These are phyloP conservation scores for Poeciliopsis infans DNA, from an alignment of 2,797 vertebrate species.

Conservation along the genomic window DNA sequence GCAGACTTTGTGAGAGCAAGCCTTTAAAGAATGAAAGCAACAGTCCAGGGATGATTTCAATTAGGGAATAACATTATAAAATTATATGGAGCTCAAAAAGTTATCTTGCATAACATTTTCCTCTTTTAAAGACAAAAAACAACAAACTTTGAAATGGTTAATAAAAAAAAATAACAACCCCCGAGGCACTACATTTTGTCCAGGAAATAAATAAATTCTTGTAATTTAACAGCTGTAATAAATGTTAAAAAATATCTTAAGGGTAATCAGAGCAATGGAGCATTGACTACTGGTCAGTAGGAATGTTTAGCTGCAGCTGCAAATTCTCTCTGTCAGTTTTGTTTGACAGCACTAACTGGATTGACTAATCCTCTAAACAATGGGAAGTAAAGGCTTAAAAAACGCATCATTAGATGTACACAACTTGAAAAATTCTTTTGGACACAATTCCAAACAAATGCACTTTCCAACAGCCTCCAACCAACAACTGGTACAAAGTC, in stretches of 20 bases:
- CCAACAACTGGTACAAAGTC: background rate
- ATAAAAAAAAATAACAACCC: background rate
- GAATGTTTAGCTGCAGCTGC: background rate
- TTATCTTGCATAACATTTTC: too few relatives aligned
- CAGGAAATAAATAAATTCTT: slow-evolving; percentile 16
- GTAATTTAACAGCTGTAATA: background rate
- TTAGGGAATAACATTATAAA: too few relatives aligned
- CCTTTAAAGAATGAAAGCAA: too few relatives aligned
- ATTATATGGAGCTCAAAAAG: too few relatives aligned
- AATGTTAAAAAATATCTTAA: background rate
- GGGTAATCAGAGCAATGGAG: background rate
- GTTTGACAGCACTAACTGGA: background rate
- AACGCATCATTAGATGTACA: background rate
- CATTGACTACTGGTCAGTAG: background rate
- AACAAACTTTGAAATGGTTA: background rate
- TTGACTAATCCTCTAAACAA: background rate
- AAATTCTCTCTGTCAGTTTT: background rate
- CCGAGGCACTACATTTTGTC: background rate
- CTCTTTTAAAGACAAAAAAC: background rate
- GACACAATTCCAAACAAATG: background rate
- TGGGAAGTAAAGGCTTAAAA: background rate
- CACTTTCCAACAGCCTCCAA: background rate
- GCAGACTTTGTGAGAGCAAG: background rate
- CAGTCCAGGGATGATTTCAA: too few relatives aligned
- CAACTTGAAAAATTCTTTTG: background rate